Percentiles rank a stretch among this genome's conserved stretches.
phyloP scores from a whole-genome alignment of 2,797 vertebrate species.

The Poecilia gillii region DNA sequence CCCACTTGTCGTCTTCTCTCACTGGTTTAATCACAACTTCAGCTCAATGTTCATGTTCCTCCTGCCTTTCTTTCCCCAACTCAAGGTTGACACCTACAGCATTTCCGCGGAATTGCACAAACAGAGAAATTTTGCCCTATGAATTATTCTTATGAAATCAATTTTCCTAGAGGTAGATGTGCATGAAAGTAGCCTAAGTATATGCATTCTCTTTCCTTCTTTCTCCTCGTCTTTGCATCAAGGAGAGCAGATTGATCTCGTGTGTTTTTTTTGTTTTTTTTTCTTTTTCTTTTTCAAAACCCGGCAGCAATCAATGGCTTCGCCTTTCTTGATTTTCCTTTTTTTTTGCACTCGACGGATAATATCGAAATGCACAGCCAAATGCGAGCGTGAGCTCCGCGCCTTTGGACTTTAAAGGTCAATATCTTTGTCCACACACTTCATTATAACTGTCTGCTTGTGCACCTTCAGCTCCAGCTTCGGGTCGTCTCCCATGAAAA shows the following conservation, averaged over 20 bases:
- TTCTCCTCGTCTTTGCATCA: neutral
- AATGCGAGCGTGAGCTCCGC: neutral
- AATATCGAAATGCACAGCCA: conserved; percentile 2
- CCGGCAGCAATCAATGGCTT: conserved; percentile 7
- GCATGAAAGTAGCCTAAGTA: neutral
- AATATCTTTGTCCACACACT: conserved; percentile 26
- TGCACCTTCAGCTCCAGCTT: conserved; percentile 79
- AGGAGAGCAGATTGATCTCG: conserved; percentile 30
- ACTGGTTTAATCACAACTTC: conserved; percentile 4
- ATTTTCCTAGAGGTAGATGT: conserved; percentile 4
- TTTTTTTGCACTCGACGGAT: neutral
- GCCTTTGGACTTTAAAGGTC: conserved; percentile 27
- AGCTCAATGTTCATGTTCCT: neutral
- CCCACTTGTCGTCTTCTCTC: conserved; percentile 20
- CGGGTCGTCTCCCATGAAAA: conserved; percentile 81
- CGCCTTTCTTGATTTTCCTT: conserved; percentile 14
- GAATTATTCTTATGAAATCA: conserved; percentile 10
- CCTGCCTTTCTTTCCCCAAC: conserved; percentile 12
- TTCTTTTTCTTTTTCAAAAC: neutral
- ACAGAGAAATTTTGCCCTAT: neutral
- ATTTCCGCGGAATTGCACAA: conserved; percentile 25
- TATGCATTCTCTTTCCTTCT: neutral
- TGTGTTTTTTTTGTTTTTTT: neutral
- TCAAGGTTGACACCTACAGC: conserved; percentile 54
- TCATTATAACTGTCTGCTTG: conserved; percentile 4